These are phyloP conservation scores for Tachycineta bicolor DNA, from an alignment of 2,113 vertebrate species.

Conservation along the genomic window DNA sequence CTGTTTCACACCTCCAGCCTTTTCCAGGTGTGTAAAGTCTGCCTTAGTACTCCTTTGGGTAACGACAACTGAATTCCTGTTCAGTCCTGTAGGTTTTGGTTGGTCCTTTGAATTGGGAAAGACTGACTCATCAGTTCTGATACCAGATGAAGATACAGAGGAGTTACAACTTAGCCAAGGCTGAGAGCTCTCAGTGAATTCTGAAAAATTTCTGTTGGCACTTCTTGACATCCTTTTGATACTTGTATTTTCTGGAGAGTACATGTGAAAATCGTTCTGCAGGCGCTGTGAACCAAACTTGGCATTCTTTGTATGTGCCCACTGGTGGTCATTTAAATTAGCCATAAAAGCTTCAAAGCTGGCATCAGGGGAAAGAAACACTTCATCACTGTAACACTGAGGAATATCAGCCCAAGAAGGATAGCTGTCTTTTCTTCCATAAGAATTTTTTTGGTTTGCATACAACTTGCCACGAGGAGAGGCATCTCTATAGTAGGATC, in stretches of 20 bases:
- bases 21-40: conserved; percentile 10
- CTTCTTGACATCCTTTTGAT: conserved; percentile 24
- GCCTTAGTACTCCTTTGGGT: conserved; percentile 31
- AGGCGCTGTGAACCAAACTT: conserved; percentile 17
- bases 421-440: conserved; percentile 47
- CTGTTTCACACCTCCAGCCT: background rate
- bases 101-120: conserved; percentile 2
- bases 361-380: conserved; percentile 47
- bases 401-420: conserved; percentile 51
- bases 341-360: conserved; percentile 57
- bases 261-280: conserved; percentile 21
- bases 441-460: conserved; percentile 33
- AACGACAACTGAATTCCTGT: background rate
- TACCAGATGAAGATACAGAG: background rate
- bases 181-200: conserved; percentile 4
- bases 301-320: background rate
- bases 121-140: conserved; percentile 33
- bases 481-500: conserved; percentile 46
- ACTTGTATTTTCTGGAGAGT: conserved; percentile 22
- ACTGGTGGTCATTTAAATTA: conserved; percentile 30
- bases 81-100: conserved; percentile 14
- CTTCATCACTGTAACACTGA: conserved; percentile 46
- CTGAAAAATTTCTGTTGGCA: conserved; percentile 8
- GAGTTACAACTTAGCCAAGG: conserved; percentile 5
- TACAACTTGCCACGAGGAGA: conserved; percentile 46